These are phyloP conservation scores for Chrysemys picta DNA, from an alignment of 2,113 vertebrate genomes.

Conservation along the genomic window DNA sequence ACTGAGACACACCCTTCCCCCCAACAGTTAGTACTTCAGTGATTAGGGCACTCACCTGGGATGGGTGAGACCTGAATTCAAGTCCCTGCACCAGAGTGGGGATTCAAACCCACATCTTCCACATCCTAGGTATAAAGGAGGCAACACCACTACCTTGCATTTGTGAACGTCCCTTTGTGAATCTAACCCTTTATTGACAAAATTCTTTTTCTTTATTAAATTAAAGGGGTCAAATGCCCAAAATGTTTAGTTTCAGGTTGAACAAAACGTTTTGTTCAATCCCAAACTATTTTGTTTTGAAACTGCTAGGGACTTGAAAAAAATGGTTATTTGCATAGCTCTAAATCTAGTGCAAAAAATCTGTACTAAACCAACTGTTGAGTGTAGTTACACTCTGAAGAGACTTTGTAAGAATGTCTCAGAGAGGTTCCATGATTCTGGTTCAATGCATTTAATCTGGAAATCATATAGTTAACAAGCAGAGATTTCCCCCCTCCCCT, in stretches of 20 bases:
- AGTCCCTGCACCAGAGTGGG: background rate
- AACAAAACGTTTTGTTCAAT: background rate
- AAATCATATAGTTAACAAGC: no score
- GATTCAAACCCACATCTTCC: background rate
- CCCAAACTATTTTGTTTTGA: background rate
- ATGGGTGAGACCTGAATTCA: background rate
- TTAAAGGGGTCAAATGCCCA: background rate
- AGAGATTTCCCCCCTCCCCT: background rate
- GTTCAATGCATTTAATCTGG: background rate
- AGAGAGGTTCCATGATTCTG: background rate
- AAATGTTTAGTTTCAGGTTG: background rate
- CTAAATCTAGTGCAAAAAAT: background rate
- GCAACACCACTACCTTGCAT: background rate
- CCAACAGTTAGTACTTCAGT: no score
- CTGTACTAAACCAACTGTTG: background rate
- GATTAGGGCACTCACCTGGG: background rate
- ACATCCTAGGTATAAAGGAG: background rate
- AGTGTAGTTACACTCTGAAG: background rate
- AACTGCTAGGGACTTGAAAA: background rate
- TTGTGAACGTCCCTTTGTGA: background rate
- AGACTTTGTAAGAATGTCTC: background rate
- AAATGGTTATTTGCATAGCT: background rate
- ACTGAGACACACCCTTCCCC: no score
- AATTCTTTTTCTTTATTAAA: background rate
- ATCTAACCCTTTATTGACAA: background rate